Conservation (phyloP, 2,888 invertebrate species). For the Eupithecia pulchellata region DNA sequence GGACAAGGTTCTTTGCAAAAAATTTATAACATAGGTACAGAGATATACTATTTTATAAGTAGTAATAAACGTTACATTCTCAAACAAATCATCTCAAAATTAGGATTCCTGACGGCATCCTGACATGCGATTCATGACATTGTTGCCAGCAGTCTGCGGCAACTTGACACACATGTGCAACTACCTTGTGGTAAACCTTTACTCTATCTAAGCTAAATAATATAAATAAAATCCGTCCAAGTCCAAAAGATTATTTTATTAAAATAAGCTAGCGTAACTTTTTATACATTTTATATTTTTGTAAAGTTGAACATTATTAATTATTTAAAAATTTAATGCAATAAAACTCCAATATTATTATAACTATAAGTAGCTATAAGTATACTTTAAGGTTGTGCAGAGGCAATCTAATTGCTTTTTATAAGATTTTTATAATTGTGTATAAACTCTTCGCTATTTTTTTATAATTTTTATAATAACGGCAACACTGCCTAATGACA, state of each 20-base stretch:
- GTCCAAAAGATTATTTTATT: conserved; percentile 56
- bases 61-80: no score
- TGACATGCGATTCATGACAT: not conserved
- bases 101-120: not conserved
- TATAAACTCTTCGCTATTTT: conserved; percentile 49
- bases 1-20: not conserved
- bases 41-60: no score
- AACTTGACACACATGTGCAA: conserved; percentile 77
- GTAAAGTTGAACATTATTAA: conserved; percentile 48
- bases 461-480: conserved; percentile 26
- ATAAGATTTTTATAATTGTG: conserved; percentile 52
- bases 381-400: conserved; percentile 71
- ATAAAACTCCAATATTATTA: conserved; percentile 41
- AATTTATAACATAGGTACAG: no score
- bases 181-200: conserved; percentile 65
- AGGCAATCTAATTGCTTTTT: conserved; percentile 77
- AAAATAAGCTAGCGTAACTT: conserved; percentile 47
- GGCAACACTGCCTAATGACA: conserved; percentile 42
- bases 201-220: conserved; percentile 43
- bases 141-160: conserved; percentile 39
- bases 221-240: conserved; percentile 64
- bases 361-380: conserved; percentile 38
- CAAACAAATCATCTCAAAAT: no score
- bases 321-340: conserved; percentile 48
- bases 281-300: conserved; percentile 57